A percentile compares a stretch with the other conserved stretches of the same genome.
Conservation (phyloP, 2,888 invertebrate species). For the Itoplectis maculator region DNA sequence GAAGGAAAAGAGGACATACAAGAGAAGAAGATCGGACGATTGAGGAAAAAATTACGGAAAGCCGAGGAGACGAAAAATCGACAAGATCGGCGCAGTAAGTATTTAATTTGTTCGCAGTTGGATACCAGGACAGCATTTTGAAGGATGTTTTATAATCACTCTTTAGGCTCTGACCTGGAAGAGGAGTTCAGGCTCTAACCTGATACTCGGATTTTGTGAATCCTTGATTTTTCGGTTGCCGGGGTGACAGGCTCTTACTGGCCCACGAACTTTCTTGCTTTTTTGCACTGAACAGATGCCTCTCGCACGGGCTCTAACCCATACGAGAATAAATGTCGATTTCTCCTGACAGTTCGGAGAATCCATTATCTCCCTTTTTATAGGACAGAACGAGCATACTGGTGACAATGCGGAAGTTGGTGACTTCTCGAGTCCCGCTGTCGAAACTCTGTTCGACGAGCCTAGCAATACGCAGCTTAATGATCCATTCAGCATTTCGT, state of each 20-base stretch:
- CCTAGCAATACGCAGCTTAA: not conserved
- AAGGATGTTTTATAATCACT: not conserved
- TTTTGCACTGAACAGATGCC: not conserved
- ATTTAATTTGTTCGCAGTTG: not conserved
- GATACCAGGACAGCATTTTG: not conserved
- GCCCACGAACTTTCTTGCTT: not conserved
- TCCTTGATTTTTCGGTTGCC: not conserved
- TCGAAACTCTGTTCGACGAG: not conserved
- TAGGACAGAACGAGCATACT: not conserved
- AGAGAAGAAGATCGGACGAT: conserved; percentile 5
- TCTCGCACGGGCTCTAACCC: conserved; percentile 7
- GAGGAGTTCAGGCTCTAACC: conserved; percentile 3
- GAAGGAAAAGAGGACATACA: not conserved
- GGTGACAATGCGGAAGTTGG: not conserved
- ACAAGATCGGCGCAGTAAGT: not conserved
- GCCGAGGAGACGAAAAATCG: not conserved
- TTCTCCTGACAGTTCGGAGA: not conserved
- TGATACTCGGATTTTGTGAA: conserved; percentile 6
- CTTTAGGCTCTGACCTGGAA: conserved; percentile 8
- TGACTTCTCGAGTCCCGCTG: not conserved
- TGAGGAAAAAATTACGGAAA: conserved; percentile 5
- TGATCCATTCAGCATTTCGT: not conserved
- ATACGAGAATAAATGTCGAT: not conserved
- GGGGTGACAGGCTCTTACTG: not conserved
- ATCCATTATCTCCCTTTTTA: not conserved